Percentiles rank a stretch among this genome's conserved stretches.
Evolutionary conservation across 2,797 vertebrate species (phyloP).

Genomic region (Ficedula albicollis): DNA sequence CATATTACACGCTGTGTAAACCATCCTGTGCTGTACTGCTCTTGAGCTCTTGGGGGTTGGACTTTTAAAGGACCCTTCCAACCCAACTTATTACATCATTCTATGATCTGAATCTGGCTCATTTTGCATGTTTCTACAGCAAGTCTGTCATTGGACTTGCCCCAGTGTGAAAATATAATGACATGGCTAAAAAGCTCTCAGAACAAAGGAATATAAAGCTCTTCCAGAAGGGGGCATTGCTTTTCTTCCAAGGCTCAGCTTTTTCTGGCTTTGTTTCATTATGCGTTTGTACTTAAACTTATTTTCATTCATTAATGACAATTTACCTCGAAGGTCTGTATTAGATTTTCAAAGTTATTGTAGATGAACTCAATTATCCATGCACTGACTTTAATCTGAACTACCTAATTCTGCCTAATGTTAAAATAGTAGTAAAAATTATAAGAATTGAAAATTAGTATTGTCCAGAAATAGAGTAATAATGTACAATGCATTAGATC

Average conservation of each 20-base stretch:
- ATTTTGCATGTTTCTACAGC: not conserved
- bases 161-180: not conserved
- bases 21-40: not conserved
- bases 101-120: not conserved
- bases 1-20: not conserved
- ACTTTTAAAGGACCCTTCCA: not conserved
- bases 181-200: accelerated
- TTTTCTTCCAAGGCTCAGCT: not conserved
- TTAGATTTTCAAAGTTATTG: not conserved
- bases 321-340: conserved; percentile 5
- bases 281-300: not conserved
- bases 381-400: conserved; percentile 24
- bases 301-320: conserved; percentile 7
- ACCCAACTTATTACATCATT: not conserved
- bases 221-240: conserved; percentile 3
- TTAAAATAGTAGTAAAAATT: conserved; percentile 22
- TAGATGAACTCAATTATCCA: conserved; percentile 16
- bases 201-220: not conserved
- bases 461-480: not conserved
- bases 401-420: not conserved
- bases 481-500: not conserved
- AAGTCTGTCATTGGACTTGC: not conserved
- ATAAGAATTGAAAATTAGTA: not conserved
- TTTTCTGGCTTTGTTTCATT: not conserved
- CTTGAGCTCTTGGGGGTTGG: not conserved